These are phyloP conservation scores for Athrips mouffetella DNA, from an alignment of 2,888 invertebrate genomes.

Conservation along the genomic window DNA sequence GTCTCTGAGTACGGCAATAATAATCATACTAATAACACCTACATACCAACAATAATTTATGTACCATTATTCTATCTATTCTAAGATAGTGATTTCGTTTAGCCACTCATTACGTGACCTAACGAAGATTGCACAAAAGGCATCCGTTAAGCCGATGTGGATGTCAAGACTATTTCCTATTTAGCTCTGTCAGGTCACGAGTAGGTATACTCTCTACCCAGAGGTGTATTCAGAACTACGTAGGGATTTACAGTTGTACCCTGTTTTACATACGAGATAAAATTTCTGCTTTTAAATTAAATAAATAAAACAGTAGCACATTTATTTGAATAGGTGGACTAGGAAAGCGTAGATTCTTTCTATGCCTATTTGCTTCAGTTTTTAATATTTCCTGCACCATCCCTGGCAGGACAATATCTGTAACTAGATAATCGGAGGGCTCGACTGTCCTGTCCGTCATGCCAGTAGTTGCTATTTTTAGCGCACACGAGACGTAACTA, in stretches of 20 bases:
- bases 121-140: background rate
- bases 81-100: background rate
- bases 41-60: too few relatives aligned
- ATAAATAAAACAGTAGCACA: too few relatives aligned
- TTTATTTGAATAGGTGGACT: too few relatives aligned
- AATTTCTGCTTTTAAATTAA: too few relatives aligned
- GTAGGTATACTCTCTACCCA: background rate
- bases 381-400: too few relatives aligned
- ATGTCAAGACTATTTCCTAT: slow-evolving; percentile 16
- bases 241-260: too few relatives aligned
- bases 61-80: too few relatives aligned
- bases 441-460: slow-evolving; percentile 22
- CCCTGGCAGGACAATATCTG: background rate
- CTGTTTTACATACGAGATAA: too few relatives aligned
- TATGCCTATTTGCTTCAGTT: too few relatives aligned
- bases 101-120: background rate
- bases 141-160: slow-evolving; percentile 4
- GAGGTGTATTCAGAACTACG: background rate
- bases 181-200: slow-evolving; percentile 1
- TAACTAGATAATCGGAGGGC: slow-evolving; percentile 23
- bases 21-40: too few relatives aligned
- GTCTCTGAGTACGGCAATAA: too few relatives aligned
- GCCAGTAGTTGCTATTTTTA: slow-evolving; percentile 34
- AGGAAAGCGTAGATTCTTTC: background rate
- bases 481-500: slow-evolving; percentile 27